phyloP scores from a whole-genome alignment of 1,140 invertebrate genomes.

The Acromyrmex echinatior region DNA sequence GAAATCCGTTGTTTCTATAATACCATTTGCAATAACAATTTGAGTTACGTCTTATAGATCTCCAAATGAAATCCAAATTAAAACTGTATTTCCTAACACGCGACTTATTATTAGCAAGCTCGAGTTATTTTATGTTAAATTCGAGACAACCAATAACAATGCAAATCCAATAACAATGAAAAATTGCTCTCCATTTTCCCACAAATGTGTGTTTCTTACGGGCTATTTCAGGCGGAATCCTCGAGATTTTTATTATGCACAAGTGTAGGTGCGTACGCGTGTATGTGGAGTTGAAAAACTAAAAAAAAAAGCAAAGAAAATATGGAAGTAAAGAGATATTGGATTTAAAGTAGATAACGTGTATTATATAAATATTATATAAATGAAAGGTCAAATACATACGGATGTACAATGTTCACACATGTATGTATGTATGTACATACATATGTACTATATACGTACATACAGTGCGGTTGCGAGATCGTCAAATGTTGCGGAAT shows the following conservation, averaged over 20 bases:
- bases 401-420: background rate
- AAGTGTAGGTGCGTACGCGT: background rate
- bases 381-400: background rate
- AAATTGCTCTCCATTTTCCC: background rate
- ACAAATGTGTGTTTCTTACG: background rate
- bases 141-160: background rate
- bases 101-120: background rate
- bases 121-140: slow-evolving; percentile 13
- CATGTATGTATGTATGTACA: background rate
- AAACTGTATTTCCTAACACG: slow-evolving; percentile 2
- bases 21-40: background rate
- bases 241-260: background rate
- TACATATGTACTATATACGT: background rate
- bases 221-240: background rate
- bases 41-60: background rate
- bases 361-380: background rate
- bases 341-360: background rate
- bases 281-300: no score
- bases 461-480: background rate
- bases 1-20: background rate
- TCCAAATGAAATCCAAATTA: background rate
- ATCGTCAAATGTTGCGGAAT: background rate
- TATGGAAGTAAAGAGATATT: background rate
- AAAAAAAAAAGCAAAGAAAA: background rate
- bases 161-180: background rate